Evolutionary conservation across 2,113 vertebrate species (phyloP), one percentile per base, ranked within the genome.

Genomic region (Tyto alba): DNA sequence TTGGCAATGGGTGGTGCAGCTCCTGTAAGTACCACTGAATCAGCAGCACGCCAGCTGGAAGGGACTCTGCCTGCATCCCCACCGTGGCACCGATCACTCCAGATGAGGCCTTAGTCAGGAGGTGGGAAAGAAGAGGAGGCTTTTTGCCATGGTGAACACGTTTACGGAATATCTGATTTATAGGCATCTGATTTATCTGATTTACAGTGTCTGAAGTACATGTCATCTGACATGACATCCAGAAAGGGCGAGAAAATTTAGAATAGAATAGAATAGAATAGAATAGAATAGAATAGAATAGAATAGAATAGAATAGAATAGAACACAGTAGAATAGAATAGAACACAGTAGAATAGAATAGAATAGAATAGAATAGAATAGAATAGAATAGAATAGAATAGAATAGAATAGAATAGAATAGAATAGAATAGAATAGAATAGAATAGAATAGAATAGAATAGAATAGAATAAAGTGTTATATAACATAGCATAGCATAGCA

Each of bases 11-110:
- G 67, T 83, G 77, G 66, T 87, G 43, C 16, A 25, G 55, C 63
- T 92, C 71, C 62, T 69, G 53, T 45, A 87, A 66, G 53, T 50
- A 66, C 69, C 69, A 69, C 50, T 76, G 86, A 92, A 82, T 69
- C 89, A 96, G 69, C 73, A 90, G 66, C 30, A 45, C 45, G 76
- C 36, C 89, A 95, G 80, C 87, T 92, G 91, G 85, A 91, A 73
- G 63, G 40, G 71, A 77, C 18, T 68, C 45, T 68, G 27, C 21
- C 41, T 66, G 22, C 63, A 47, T 57, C 77, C 80, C 69, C 63
- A 21, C 1, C 5, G 66, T 55, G 47, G 41, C 86, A 82, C 7
- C 1, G 5, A 66, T 41, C 0, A 1, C 45, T 81, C 60, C 77
- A 66, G 62, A 62, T 85, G 66, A 87, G 29, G 45, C 32, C 45